Percentiles rank a stretch among this genome's conserved stretches.
These are phyloP conservation scores for Steinernema khuongi DNA, from an alignment of 1,140 invertebrate genomes.

Conservation along the genomic window DNA sequence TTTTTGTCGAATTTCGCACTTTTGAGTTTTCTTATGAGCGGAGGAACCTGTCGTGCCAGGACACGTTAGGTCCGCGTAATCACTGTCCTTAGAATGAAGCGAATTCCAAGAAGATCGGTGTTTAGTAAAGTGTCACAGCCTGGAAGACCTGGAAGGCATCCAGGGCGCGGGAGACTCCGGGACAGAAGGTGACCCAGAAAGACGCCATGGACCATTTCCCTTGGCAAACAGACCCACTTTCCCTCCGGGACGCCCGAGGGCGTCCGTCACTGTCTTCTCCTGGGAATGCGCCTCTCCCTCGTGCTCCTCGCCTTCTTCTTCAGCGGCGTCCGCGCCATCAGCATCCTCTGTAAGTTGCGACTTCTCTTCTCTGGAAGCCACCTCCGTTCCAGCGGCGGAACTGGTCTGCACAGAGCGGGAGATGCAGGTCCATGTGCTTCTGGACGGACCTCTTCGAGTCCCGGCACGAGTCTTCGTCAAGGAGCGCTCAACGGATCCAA, in stretches of 20 bases:
- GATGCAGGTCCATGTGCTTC: constrained; percentile 24
- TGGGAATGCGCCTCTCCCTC: neutral
- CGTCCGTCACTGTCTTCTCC: neutral
- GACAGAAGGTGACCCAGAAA: constrained; percentile 11
- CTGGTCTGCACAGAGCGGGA: constrained; percentile 27
- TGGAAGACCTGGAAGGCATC: neutral
- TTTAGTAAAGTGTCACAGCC: no score
- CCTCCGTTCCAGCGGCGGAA: constrained; percentile 21
- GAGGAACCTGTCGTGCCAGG: no score
- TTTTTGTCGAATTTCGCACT: no score
- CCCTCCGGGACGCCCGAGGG: neutral
- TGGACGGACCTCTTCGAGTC: constrained; percentile 17
- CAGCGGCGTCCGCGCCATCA: neutral
- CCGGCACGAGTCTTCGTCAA: constrained; percentile 26
- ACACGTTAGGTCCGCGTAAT: no score
- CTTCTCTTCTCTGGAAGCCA: no score
- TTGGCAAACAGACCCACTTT: constrained; percentile 11
- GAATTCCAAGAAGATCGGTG: no score
- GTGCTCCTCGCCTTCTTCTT: neutral
- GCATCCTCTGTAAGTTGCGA: neutral
- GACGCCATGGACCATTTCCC: neutral
- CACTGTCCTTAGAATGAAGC: no score
- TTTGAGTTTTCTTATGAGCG: no score
- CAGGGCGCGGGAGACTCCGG: neutral
- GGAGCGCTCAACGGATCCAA: constrained; percentile 23